phyloP scores from a whole-genome alignment of 2,888 invertebrate species.

The Orchestes rusci region DNA sequence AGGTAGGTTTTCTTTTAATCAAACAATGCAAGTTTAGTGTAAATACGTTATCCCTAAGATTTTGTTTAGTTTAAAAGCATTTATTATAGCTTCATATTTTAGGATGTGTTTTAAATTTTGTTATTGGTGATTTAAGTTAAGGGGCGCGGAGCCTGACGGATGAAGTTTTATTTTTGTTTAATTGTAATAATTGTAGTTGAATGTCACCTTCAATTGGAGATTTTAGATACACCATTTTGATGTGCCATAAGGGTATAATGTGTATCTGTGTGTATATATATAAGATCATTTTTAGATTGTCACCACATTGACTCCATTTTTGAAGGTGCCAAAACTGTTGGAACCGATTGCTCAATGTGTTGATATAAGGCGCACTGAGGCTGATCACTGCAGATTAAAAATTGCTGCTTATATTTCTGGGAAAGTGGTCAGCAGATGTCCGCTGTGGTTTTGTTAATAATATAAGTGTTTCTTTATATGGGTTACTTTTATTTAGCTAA shows the following conservation, averaged over 20 bases:
- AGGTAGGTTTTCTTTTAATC: constrained; percentile 6
- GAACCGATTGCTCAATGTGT: constrained; percentile 29
- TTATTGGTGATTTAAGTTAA: constrained; percentile 9
- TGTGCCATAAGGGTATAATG: too few species aligned
- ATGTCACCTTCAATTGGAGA: constrained; percentile 12
- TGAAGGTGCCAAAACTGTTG: constrained; percentile 24
- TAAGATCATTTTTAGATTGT: too few species aligned
- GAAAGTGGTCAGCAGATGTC: too few species aligned
- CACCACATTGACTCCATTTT: too few species aligned
- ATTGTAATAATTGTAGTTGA: constrained; percentile 1
- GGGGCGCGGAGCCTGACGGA: constrained; percentile 1
- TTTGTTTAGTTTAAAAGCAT: constrained; percentile 17
- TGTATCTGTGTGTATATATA: too few species aligned
- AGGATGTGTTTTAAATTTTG: constrained; percentile 17
- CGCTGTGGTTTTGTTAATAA: constrained; percentile 19
- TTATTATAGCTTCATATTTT: constrained; percentile 11
- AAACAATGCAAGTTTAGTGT: constrained; percentile 13
- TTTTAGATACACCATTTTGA: too few species aligned
- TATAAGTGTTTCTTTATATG: constrained; percentile 19
- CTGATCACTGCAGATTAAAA: too few species aligned
- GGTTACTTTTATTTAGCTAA: constrained; percentile 19
- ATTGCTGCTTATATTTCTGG: too few species aligned
- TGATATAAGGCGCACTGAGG: too few species aligned
- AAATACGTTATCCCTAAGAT: constrained; percentile 7
- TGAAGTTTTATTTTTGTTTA: constrained; percentile 14